Evolutionary conservation across 2,797 vertebrate species (phyloP).

Genomic region (Sebastes umbrosus): DNA sequence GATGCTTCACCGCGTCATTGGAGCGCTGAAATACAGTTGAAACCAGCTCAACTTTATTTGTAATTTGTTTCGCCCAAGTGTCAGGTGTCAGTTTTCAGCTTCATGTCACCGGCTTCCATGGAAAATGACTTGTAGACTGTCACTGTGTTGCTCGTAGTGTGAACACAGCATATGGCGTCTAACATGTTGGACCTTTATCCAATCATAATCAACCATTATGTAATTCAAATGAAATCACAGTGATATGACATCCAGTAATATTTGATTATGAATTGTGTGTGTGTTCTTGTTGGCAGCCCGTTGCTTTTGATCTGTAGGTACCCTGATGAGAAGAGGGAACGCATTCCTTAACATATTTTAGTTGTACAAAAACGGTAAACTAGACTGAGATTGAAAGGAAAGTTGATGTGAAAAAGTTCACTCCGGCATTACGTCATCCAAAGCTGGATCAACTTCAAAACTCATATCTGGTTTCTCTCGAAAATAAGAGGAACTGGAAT

Average conservation of each 20-base stretch:
- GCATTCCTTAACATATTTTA: too few relatives aligned
- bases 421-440: neutral
- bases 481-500: constrained; percentile 1
- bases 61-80: neutral
- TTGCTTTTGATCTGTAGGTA: neutral
- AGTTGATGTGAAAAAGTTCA: neutral
- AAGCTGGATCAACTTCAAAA: neutral
- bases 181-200: neutral
- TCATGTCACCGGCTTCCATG: neutral
- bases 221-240: neutral
- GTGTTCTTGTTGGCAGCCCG: neutral
- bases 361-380: neutral
- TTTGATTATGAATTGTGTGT: neutral
- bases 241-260: neutral
- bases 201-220: neutral
- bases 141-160: too few relatives aligned
- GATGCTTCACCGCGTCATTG: too few relatives aligned
- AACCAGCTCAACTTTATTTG: too few relatives aligned
- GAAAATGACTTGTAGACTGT: too few relatives aligned
- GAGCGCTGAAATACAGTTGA: too few relatives aligned
- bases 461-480: constrained; percentile 1
- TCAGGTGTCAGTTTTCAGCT: neutral
- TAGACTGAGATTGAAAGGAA: neutral
- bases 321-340: neutral
- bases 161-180: neutral